Percentiles rank a stretch among this genome's conserved stretches.
Conservation (phyloP, 2,888 invertebrate genomes). For the Azorinus chamasolen region DNA sequence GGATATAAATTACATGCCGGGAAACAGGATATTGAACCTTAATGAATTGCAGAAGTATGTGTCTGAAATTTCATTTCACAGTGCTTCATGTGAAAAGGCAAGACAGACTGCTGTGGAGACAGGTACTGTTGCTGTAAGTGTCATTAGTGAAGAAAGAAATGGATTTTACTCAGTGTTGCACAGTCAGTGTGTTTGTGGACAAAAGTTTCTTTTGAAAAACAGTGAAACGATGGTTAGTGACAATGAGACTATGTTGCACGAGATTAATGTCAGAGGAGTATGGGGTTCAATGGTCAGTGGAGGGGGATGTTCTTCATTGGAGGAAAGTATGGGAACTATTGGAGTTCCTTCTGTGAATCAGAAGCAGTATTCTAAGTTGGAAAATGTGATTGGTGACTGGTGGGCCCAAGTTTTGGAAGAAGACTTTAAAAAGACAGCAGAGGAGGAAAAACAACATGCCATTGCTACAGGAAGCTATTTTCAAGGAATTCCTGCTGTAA, state of each 20-base stretch:
- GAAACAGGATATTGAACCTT: constrained; percentile 1
- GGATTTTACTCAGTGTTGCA: background rate
- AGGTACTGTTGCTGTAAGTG: background rate
- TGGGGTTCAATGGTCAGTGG: constrained; percentile 23
- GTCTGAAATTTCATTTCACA: constrained; percentile 3
- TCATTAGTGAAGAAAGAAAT: background rate
- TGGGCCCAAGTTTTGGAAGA: constrained; percentile 20
- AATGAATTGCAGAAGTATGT: background rate
- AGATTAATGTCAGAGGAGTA: constrained; percentile 5
- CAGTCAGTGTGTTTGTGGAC: background rate
- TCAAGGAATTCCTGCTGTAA: constrained; percentile 42
- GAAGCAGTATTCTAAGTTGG: constrained; percentile 16
- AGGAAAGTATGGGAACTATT: constrained; percentile 11
- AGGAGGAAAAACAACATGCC: constrained; percentile 33
- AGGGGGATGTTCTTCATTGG: constrained; percentile 3
- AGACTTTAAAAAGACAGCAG: constrained; percentile 34
- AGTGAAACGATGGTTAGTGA: background rate
- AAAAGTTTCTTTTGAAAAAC: background rate
- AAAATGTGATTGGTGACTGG: constrained; percentile 27
- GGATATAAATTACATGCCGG: background rate
- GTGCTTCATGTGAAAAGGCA: constrained; percentile 10
- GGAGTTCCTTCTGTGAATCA: constrained; percentile 20
- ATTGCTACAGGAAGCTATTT: constrained; percentile 21
- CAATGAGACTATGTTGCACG: background rate
- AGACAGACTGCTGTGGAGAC: background rate